These are phyloP conservation scores for Blera fallax DNA, from an alignment of 2,888 invertebrate species.

Conservation along the genomic window DNA sequence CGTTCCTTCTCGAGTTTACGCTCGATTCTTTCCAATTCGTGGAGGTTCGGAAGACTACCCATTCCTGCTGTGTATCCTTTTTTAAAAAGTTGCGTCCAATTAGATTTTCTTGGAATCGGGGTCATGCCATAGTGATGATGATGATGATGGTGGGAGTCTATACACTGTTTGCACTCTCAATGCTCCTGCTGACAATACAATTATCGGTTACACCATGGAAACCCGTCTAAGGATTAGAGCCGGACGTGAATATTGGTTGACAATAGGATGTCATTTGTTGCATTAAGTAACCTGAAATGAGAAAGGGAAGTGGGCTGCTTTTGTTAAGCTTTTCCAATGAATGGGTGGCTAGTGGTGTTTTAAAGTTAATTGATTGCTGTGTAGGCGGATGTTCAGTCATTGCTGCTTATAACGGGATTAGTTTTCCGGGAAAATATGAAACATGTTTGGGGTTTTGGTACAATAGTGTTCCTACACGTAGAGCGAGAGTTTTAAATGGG, in stretches of 20 bases:
- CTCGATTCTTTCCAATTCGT: slow-evolving; percentile 83
- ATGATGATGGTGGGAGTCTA: neutral
- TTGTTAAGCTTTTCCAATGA: neutral
- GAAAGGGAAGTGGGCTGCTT: neutral
- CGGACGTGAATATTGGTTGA: neutral
- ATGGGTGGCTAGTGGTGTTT: neutral
- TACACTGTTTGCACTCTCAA: neutral
- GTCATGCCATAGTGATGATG: slow-evolving; percentile 18
- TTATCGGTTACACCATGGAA: slow-evolving; percentile 14
- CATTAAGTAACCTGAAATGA: neutral
- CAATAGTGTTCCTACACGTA: no score
- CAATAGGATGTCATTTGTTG: neutral
- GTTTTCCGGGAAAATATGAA: neutral
- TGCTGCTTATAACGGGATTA: neutral
- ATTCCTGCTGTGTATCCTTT: slow-evolving; percentile 77
- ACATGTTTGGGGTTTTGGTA: no score
- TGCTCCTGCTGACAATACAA: neutral
- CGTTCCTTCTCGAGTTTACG: slow-evolving; percentile 79
- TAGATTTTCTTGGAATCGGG: slow-evolving; percentile 4
- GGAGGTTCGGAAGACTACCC: slow-evolving; percentile 87
- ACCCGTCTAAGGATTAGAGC: neutral
- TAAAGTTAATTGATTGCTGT: neutral
- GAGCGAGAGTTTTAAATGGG: no score
- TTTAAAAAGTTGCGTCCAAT: slow-evolving; percentile 17
- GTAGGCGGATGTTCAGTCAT: neutral